Conservation (phyloP, 2,113 vertebrate species). For the Myotis davidii region DNA sequence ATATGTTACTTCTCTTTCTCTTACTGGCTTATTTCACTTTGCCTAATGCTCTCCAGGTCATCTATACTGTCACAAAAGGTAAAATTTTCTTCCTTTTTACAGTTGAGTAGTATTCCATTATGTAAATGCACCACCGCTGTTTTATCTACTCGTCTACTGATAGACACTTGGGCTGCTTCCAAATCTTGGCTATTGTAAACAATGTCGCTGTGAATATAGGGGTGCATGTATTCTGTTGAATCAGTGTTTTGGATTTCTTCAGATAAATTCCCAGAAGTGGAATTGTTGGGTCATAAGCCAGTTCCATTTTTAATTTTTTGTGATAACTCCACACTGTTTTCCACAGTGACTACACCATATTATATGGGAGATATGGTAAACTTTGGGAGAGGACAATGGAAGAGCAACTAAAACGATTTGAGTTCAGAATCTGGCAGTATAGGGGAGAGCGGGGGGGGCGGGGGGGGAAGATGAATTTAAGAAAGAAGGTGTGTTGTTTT, state of each 20-base stretch:
- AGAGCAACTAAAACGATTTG: not conserved
- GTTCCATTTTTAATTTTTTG: not conserved
- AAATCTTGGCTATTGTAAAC: not conserved
- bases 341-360: not conserved
- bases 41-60: not conserved
- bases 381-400: not conserved
- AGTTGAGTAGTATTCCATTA: not conserved
- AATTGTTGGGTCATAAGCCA: not conserved
- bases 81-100: not conserved
- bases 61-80: not conserved
- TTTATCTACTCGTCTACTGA: not conserved
- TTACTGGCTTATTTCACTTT: not conserved
- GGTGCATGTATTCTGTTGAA: not conserved
- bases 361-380: not conserved
- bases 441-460: not conserved
- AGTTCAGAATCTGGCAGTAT: not conserved
- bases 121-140: not conserved
- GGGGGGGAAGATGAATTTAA: not conserved
- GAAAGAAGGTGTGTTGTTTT: conserved; percentile 25
- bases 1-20: not conserved
- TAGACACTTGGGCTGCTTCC: not conserved
- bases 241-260: not conserved
- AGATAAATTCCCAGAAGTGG: not conserved
- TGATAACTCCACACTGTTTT: not conserved
- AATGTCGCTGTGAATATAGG: not conserved